Evolutionary conservation across 2,797 vertebrate genomes (phyloP).

Genomic region (Phaenicophaeus curvirostris): DNA sequence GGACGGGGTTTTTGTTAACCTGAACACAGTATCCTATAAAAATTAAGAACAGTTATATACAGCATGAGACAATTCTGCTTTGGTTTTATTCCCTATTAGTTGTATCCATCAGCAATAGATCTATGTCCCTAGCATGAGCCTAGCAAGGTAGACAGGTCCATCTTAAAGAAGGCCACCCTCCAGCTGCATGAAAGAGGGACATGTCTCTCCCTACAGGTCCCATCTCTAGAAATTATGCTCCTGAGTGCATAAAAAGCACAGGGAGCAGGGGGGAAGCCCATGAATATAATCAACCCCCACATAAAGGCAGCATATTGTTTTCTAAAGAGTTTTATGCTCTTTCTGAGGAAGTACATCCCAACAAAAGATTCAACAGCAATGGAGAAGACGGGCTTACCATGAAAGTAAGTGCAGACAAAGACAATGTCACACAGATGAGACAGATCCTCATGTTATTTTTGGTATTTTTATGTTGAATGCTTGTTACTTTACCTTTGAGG

Average conservation of each 20-base stretch:
- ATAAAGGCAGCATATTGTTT: neutral
- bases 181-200: neutral
- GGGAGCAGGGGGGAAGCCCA: neutral
- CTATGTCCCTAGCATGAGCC: neutral
- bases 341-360: neutral
- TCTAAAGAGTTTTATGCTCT: neutral
- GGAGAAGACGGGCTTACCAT: neutral
- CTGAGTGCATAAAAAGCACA: neutral
- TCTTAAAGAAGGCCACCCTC: neutral
- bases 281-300: neutral
- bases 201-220: neutral
- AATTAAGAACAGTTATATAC: conserved; percentile 30
- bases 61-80: neutral
- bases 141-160: neutral
- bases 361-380: neutral
- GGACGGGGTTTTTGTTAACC: conserved; percentile 75
- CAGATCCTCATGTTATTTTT: neutral
- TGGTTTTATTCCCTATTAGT: neutral
- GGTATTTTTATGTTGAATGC: neutral
- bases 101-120: neutral
- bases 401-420: neutral
- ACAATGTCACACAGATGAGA: neutral
- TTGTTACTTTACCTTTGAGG: conserved; percentile 75
- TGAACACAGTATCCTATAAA: conserved; percentile 77
- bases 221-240: neutral